phyloP scores from a whole-genome alignment of 2,888 invertebrate species.

The Bugulina stolonifera region DNA sequence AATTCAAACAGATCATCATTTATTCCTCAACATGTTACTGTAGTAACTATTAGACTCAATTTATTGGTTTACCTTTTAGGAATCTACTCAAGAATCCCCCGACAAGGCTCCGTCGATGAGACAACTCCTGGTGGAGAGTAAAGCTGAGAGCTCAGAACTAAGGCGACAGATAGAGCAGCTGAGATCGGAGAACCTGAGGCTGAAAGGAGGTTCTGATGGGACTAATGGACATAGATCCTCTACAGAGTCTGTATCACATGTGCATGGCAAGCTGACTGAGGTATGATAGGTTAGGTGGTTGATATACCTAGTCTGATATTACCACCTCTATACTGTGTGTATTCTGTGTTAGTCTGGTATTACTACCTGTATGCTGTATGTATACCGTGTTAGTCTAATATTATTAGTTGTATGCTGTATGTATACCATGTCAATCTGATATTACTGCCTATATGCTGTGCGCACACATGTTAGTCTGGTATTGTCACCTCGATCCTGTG shows the following conservation, averaged over 20 bases:
- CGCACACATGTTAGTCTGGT: no score
- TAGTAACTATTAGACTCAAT: not conserved
- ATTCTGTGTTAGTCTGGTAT: not conserved
- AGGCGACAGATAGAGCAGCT: not conserved
- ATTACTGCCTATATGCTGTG: no score
- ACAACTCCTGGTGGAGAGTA: conserved; percentile 15
- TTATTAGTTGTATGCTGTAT: no score
- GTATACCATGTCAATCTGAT: no score
- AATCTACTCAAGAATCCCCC: not conserved
- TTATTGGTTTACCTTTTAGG: not conserved
- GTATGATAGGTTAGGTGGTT: not conserved
- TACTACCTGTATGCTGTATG: not conserved
- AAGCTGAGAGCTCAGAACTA: conserved; percentile 1
- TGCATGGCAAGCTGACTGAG: conserved; percentile 13
- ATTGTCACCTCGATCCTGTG: no score
- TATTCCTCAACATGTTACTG: no score
- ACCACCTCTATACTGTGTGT: no score
- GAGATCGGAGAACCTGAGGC: not conserved
- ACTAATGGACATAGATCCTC: not conserved
- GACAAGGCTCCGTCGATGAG: conserved; percentile 15
- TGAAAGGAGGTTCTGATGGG: not conserved
- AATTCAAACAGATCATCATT: no score
- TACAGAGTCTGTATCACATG: not conserved
- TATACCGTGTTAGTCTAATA: no score
- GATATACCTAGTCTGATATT: not conserved